phyloP scores from a whole-genome alignment of 2,113 vertebrate species.

The Bufo bufo region DNA sequence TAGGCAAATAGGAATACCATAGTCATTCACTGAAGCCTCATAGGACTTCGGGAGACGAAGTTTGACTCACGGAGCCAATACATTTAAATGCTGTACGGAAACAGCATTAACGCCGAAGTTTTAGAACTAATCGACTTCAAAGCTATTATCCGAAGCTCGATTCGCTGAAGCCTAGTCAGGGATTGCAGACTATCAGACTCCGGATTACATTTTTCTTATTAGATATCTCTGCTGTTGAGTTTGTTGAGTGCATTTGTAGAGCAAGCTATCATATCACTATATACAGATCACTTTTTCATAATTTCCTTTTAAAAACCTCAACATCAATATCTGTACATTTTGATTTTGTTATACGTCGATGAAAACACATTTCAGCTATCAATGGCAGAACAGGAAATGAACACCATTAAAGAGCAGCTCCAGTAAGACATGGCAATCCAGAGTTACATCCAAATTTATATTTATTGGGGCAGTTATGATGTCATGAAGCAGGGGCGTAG shows the following conservation, averaged over 20 bases:
- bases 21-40: too few species aligned
- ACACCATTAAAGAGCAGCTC: not conserved
- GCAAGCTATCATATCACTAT: not conserved
- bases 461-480: not conserved
- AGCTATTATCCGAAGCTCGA: too few species aligned
- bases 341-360: not conserved
- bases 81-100: too few species aligned
- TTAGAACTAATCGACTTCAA: too few species aligned
- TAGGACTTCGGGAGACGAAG: too few species aligned
- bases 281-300: not conserved
- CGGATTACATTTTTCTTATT: not conserved
- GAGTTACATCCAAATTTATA: not conserved
- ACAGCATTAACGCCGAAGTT: too few species aligned
- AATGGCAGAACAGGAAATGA: not conserved
- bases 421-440: not conserved
- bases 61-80: too few species aligned
- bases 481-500: too few species aligned
- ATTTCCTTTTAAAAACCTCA: slow-evolving; percentile 49
- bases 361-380: not conserved
- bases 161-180: not conserved
- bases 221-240: not conserved
- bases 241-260: not conserved
- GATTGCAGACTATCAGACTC: not conserved
- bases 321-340: slow-evolving; percentile 32
- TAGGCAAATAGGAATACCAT: too few species aligned